Evolutionary conservation across 2,113 vertebrate genomes (phyloP), one percentile per base, ranked within the genome.

Genomic region (Cromileptes altivelis): DNA sequence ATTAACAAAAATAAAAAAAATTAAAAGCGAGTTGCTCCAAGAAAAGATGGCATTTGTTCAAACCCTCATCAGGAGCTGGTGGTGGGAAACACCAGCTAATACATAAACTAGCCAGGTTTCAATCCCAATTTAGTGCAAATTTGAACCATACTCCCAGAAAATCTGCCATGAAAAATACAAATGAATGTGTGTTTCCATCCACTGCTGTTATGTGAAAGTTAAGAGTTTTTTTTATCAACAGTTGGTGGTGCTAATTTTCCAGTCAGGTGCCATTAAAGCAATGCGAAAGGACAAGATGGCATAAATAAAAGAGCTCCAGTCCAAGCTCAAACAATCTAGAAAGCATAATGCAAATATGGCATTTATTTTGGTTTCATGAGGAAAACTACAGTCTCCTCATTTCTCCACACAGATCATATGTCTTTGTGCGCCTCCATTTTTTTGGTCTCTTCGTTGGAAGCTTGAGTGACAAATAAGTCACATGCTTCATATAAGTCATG

Each of bases 11-110:
- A n/a, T n/a, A n/a, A n/a, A n/a, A n/a, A n/a, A n/a, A n/a, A n/a
- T n/a, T n/a, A n/a, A n/a, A n/a, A n/a, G n/a, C n/a, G n/a, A 62
- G 30, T 61, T 61, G 42, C 19, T 65, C 62, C 40, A 65, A 21
- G 7, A n/a, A 23, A 10, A n/a, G 21, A 23, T 30, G 30, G 30
- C 30, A n/a, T 60, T 17, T 63, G 9, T 1, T n/a, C 5, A 58
- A 57, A 3, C n/a, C n/a, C 55, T 27, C 61, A n/a, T 6, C 37
- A 19, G 18, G 9, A 37, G 17, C 58, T 33, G 6, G 58, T 30
- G 9, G 27, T 13, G 57, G 53, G 8, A 30, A 30, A 4, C 27
- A 15, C 5, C 14, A 60, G 57, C 12, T 30, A 13, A 60, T 61
- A 3, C 6, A 37, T 18, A 61, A 18, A 61, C 33, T 30, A 60